A percentile compares a stretch with the other conserved stretches of the same genome.
Evolutionary conservation across 2,113 vertebrate genomes (phyloP).

Genomic region (Mus spicilegus): DNA sequence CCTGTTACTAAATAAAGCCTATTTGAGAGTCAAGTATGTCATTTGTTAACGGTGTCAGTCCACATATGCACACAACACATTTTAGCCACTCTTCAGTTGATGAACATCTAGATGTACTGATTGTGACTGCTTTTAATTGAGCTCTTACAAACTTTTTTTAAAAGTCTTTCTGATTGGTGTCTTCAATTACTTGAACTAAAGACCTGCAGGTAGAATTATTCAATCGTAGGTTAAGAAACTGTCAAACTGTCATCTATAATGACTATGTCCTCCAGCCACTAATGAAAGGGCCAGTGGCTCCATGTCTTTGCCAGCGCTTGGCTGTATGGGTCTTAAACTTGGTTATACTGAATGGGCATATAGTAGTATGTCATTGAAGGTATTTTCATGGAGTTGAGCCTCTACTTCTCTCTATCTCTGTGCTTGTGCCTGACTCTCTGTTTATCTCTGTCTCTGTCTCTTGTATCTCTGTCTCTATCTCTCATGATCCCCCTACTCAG

Average conservation of each 20-base stretch:
- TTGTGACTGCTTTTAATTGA: slow-evolving; percentile 13
- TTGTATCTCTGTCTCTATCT: background rate
- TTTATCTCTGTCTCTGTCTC: background rate
- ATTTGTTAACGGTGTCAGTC: background rate
- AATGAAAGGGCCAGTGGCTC: background rate
- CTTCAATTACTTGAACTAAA: background rate
- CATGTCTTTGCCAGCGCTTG: background rate
- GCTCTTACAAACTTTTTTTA: background rate
- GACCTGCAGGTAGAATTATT: background rate
- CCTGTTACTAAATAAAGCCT: background rate
- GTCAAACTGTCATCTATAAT: background rate
- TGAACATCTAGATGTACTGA: background rate
- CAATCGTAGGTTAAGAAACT: background rate
- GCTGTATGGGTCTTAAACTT: background rate
- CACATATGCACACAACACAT: background rate
- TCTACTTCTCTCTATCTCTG: background rate
- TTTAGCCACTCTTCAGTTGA: background rate
- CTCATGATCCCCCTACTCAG: background rate
- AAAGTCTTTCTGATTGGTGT: background rate
- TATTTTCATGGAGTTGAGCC: background rate
- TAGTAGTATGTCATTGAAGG: background rate
- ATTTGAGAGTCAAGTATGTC: background rate
- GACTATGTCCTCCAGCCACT: background rate
- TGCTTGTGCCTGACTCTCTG: background rate
- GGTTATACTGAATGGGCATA: background rate